Evolutionary conservation across 2,797 vertebrate genomes (phyloP).

Genomic region (Poecilia gillii): DNA sequence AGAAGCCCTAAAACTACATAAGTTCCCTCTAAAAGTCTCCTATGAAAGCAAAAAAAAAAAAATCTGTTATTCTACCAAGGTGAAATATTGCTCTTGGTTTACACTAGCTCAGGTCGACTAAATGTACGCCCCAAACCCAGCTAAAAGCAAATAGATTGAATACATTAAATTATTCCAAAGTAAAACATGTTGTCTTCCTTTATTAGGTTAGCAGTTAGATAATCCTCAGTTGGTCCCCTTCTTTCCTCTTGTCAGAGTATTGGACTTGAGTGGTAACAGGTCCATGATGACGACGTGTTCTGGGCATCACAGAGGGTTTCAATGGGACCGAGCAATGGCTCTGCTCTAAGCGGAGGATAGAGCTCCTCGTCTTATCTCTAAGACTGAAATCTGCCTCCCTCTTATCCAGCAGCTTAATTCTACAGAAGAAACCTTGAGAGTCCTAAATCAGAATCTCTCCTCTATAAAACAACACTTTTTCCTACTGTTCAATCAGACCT

Average conservation of each 20-base stretch:
- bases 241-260: neutral
- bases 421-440: neutral
- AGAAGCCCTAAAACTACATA: neutral
- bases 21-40: neutral
- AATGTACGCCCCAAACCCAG: slow-evolving; percentile 6
- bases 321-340: neutral
- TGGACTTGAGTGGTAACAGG: neutral
- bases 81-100: slow-evolving; percentile 45
- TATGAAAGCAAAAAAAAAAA: neutral
- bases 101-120: slow-evolving; percentile 17
- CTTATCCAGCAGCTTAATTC: neutral
- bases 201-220: slow-evolving; percentile 23
- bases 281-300: neutral
- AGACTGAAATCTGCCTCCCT: neutral
- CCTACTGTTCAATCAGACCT: neutral
- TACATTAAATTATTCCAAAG: slow-evolving; percentile 1
- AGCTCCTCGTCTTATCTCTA: neutral
- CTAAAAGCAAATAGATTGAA: slow-evolving; percentile 17
- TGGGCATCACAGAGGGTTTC: neutral
- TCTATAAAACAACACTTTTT: neutral
- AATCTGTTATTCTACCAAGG: slow-evolving; percentile 47
- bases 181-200: neutral
- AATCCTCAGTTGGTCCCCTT: neutral
- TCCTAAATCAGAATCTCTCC: neutral
- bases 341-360: neutral